Evolutionary conservation across 2,797 vertebrate genomes (phyloP).

Genomic region (Anguilla megastoma): DNA sequence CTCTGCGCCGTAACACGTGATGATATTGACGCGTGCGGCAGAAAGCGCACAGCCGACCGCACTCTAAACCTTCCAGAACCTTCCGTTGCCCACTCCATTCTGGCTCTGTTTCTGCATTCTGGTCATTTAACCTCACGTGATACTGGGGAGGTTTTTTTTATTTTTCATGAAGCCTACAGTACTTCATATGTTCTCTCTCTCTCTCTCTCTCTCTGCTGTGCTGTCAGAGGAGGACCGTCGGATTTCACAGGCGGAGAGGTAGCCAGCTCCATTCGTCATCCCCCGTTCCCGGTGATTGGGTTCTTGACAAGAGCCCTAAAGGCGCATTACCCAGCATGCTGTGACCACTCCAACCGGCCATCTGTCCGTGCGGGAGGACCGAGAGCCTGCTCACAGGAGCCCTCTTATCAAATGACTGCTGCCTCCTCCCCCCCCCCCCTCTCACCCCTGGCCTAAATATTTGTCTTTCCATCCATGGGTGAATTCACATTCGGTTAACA

Average conservation of each 20-base stretch:
- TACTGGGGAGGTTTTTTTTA: background rate
- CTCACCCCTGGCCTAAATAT: constrained; percentile 67
- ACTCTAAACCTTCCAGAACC: background rate
- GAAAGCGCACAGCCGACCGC: background rate
- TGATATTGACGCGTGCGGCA: background rate
- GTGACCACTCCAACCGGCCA: constrained; percentile 51
- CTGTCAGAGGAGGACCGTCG: constrained; percentile 40
- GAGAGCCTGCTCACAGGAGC: constrained; percentile 52
- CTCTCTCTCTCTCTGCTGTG: background rate
- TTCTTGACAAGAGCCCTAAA: constrained; percentile 61
- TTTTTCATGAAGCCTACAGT: background rate
- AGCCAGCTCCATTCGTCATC: constrained; percentile 60
- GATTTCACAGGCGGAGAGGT: constrained; percentile 12
- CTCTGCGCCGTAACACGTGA: background rate
- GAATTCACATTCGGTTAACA: constrained; percentile 68
- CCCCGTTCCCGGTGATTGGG: constrained; percentile 46
- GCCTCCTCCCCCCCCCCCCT: constrained; percentile 39
- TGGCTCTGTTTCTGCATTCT: background rate
- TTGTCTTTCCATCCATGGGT: constrained; percentile 73
- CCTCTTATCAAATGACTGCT: constrained; percentile 65
- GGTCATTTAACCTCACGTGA: background rate
- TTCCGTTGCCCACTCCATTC: background rate
- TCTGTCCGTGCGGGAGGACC: constrained; percentile 41
- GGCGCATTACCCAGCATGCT: constrained; percentile 53
- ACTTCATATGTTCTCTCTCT: background rate